phyloP scores from a whole-genome alignment of 2,113 vertebrate genomes.

The Ceuthmochares aereus region DNA sequence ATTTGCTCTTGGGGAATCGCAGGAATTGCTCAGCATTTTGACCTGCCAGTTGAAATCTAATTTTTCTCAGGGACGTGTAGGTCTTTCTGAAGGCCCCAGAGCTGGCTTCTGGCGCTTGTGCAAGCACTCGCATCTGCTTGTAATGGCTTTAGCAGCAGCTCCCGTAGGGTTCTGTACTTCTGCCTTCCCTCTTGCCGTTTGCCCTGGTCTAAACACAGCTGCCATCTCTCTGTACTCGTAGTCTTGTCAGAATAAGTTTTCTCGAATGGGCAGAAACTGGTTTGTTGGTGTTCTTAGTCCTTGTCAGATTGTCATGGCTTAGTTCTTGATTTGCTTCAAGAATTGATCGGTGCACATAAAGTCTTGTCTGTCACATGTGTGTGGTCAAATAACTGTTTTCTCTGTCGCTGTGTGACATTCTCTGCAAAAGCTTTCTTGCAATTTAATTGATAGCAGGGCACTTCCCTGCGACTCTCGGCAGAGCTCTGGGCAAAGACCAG shows the following conservation, averaged over 20 bases:
- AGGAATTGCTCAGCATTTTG: neutral
- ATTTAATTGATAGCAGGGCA: neutral
- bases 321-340: neutral
- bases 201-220: constrained; percentile 2
- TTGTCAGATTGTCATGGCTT: neutral
- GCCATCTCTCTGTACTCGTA: neutral
- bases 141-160: constrained; percentile 20
- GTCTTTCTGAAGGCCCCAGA: neutral
- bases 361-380: neutral
- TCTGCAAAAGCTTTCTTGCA: neutral
- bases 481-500: neutral
- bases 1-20: neutral
- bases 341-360: neutral
- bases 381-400: neutral
- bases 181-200: neutral
- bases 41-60: constrained; percentile 11
- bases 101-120: neutral
- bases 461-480: neutral
- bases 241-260: neutral
- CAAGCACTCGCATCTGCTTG: neutral
- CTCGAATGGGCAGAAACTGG: neutral
- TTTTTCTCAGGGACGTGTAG: neutral
- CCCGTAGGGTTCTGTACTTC: neutral
- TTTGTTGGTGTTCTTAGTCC: neutral
- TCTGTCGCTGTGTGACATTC: neutral